These are phyloP conservation scores for Pelagia noctiluca DNA, from an alignment of 30 jellyfish, hydroid and myxozoan species.

Conservation along the genomic window DNA sequence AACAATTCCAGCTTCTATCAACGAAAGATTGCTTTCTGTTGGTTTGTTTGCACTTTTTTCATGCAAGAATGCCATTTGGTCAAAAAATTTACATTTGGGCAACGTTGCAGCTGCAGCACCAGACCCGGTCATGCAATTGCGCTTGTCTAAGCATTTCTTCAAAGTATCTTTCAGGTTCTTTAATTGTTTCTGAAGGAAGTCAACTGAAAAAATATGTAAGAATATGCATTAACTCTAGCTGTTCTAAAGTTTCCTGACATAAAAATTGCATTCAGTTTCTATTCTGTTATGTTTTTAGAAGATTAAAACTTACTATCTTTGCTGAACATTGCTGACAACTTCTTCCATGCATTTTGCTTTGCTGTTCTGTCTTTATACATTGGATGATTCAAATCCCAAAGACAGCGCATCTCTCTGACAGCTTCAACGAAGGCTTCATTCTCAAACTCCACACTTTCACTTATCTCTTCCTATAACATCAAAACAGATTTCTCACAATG, in stretches of 20 bases:
- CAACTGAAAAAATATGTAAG: conserved; percentile 27
- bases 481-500: too few relatives aligned
- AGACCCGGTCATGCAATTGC: conserved; percentile 50
- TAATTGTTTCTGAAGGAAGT: conserved; percentile 61
- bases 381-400: too few relatives aligned
- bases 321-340: too few relatives aligned
- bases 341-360: conserved; percentile 12
- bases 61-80: conserved; percentile 55
- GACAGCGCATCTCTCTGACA: too few relatives aligned
- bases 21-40: conserved; percentile 33
- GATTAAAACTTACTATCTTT: conserved; percentile 16
- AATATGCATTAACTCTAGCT: background rate
- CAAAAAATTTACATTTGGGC: conserved; percentile 69
- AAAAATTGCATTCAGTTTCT: background rate
- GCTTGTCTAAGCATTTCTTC: conserved; percentile 48
- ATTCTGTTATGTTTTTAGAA: background rate
- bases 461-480: too few relatives aligned
- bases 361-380: conserved; percentile 24
- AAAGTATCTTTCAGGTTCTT: conserved; percentile 55
- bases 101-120: conserved; percentile 76
- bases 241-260: conserved; percentile 2
- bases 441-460: too few relatives aligned
- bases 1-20: conserved; percentile 15
- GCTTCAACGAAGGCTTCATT: too few relatives aligned
- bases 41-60: conserved; percentile 44